These are phyloP conservation scores for Chesias legatella DNA, from an alignment of 2,888 invertebrate species.

Conservation along the genomic window DNA sequence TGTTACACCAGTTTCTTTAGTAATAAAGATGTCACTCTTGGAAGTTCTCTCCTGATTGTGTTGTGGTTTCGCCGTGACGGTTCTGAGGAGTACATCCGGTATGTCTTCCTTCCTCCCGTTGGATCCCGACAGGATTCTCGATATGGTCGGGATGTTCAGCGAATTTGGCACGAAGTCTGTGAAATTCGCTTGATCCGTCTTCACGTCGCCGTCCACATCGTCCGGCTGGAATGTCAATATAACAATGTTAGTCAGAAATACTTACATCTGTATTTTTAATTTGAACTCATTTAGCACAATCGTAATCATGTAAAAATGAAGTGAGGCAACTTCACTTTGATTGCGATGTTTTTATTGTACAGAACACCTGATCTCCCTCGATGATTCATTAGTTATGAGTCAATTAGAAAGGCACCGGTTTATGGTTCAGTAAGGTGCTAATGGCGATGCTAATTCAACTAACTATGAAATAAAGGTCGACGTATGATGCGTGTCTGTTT, in stretches of 20 bases:
- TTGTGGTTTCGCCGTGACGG: slow-evolving; percentile 82
- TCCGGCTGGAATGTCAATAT: slow-evolving; percentile 61
- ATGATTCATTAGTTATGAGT: slow-evolving; percentile 22
- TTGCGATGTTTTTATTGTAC: too few species aligned
- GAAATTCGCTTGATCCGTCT: slow-evolving; percentile 74
- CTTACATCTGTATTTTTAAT: not conserved
- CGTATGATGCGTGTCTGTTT: not conserved
- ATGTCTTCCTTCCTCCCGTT: slow-evolving; percentile 91
- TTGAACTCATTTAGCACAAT: not conserved
- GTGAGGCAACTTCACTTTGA: too few species aligned
- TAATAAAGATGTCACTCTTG: slow-evolving; percentile 64
- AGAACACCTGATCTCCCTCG: not conserved
- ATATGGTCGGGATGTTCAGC: slow-evolving; percentile 90
- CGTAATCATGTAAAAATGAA: too few species aligned
- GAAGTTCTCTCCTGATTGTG: slow-evolving; percentile 68
- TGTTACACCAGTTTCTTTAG: slow-evolving; percentile 71
- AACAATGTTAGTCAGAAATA: slow-evolving; percentile 1
- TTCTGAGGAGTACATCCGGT: slow-evolving; percentile 86
- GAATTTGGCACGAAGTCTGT: slow-evolving; percentile 84
- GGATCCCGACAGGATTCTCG: slow-evolving; percentile 91
- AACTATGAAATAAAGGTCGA: slow-evolving; percentile 13
- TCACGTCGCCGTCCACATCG: slow-evolving; percentile 66
- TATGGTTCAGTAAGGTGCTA: slow-evolving; percentile 22
- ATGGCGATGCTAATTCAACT: slow-evolving; percentile 20
- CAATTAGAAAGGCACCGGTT: slow-evolving; percentile 18